Conservation (phyloP, 53 echinoderm and acorn worm species). For the Actinopyga echinites region DNA sequence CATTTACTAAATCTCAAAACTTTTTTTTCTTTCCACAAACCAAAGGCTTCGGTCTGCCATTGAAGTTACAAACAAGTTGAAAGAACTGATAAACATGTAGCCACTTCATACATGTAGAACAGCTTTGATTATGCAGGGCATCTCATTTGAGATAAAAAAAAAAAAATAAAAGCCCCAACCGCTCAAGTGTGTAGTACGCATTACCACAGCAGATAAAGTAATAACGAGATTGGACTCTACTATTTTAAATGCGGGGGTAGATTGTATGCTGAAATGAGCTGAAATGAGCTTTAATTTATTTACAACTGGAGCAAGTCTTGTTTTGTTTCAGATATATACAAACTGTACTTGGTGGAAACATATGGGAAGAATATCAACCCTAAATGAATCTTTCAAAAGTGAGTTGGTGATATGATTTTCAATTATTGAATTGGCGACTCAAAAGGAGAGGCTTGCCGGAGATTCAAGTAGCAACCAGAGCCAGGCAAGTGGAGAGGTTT, state of each 20-base stretch:
- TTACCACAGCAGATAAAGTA: constrained; percentile 43
- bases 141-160: constrained; percentile 18
- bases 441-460: no score
- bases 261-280: background rate
- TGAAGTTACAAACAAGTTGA: constrained; percentile 40
- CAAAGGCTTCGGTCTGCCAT: constrained; percentile 7
- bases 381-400: no score
- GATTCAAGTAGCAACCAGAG: no score
- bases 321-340: background rate
- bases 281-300: constrained; percentile 18
- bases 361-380: no score
- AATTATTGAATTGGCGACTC: no score
- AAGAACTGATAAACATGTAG: constrained; percentile 3
- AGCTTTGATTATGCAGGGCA: constrained; percentile 38
- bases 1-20: constrained; percentile 18
- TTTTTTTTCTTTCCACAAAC: constrained; percentile 18
- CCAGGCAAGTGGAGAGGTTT: no score
- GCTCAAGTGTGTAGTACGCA: constrained; percentile 4
- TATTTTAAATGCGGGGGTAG: background rate
- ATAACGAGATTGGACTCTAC: constrained; percentile 34
- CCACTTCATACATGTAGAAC: constrained; percentile 6
- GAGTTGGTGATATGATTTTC: no score
- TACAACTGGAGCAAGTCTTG: background rate
- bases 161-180: background rate
- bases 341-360: no score